A percentile compares a stretch with the other conserved stretches of the same genome.
phyloP scores from a whole-genome alignment of 1,140 invertebrate species.

The Tetragnatha versicolor region DNA sequence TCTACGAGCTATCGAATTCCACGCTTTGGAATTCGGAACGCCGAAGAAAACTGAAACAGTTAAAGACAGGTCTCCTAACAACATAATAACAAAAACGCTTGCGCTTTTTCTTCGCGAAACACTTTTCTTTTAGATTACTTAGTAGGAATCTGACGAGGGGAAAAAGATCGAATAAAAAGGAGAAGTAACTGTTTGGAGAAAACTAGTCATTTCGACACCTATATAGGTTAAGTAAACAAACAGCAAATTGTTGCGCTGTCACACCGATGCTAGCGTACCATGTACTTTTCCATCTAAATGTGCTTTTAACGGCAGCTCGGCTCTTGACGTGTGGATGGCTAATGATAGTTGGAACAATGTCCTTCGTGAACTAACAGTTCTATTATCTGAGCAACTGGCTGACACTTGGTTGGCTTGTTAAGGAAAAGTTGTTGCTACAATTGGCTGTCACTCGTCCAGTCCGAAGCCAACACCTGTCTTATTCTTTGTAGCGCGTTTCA shows the following conservation, averaged over 20 bases:
- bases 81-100: too few relatives aligned
- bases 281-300: constrained; percentile 33
- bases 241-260: neutral
- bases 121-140: too few relatives aligned
- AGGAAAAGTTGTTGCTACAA: neutral
- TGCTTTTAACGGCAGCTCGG: constrained; percentile 32
- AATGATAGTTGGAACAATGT: constrained; percentile 4
- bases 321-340: neutral
- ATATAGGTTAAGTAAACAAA: constrained; percentile 44
- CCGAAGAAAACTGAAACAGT: too few relatives aligned
- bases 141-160: too few relatives aligned
- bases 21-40: too few relatives aligned
- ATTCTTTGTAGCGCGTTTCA: neutral
- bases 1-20: too few relatives aligned
- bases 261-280: neutral
- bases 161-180: too few relatives aligned
- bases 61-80: too few relatives aligned
- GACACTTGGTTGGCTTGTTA: constrained; percentile 6
- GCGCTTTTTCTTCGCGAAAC: neutral
- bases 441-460: neutral
- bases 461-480: neutral
- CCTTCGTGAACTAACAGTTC: neutral
- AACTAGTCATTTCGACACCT: constrained; percentile 20
- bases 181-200: neutral
- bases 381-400: constrained; percentile 1